A percentile compares a stretch with the other conserved stretches of the same genome.
Conservation (phyloP, 2,113 vertebrate genomes). For the Emydura subglobosa region DNA sequence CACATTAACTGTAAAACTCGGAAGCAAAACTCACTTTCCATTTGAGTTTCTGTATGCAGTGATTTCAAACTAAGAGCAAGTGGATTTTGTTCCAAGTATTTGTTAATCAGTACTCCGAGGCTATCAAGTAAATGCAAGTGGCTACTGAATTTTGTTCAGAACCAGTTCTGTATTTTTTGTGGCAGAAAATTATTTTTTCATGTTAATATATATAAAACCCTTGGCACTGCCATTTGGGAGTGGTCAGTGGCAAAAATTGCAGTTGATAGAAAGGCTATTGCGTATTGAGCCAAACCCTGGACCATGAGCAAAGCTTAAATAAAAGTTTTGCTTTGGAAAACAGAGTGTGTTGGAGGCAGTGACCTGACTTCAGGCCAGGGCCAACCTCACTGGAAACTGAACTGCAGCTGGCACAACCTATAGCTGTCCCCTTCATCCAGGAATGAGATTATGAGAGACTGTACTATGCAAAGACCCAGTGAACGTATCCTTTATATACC, state of each 20-base stretch:
- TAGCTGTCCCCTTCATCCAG: neutral
- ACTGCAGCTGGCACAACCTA: neutral
- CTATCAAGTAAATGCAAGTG: neutral
- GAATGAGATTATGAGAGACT: neutral
- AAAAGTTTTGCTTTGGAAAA: neutral
- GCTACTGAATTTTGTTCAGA: neutral
- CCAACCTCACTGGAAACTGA: neutral
- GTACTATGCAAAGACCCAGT: accelerated
- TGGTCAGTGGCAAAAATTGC: neutral
- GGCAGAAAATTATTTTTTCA: accelerated
- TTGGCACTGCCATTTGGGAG: accelerated
- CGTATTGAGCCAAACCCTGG: neutral
- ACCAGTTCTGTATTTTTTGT: neutral
- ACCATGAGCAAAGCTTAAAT: neutral
- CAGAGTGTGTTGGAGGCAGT: neutral
- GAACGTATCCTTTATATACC: accelerated
- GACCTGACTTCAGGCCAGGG: neutral
- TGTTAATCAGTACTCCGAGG: neutral
- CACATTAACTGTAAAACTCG: accelerated
- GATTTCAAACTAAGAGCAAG: neutral
- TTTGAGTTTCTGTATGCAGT: neutral
- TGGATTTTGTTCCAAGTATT: neutral
- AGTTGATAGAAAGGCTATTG: neutral
- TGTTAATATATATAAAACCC: neutral
- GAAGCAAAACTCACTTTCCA: accelerated